A percentile compares a stretch with the other conserved stretches of the same genome.
phyloP scores from a whole-genome alignment of 2,888 invertebrate species.

The Trissolcus brochymenae region DNA sequence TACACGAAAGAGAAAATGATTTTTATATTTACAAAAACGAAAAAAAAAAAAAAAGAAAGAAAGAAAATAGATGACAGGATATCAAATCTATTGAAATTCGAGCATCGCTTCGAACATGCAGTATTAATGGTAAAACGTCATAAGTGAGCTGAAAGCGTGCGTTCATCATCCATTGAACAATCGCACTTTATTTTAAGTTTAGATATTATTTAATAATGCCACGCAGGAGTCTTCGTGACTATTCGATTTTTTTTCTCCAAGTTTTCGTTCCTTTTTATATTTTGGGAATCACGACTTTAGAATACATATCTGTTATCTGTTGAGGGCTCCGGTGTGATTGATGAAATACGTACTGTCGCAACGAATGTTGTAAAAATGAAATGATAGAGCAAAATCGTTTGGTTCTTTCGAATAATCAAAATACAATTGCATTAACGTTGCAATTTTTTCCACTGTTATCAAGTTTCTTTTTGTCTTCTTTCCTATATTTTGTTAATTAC shows the following conservation, averaged over 20 bases:
- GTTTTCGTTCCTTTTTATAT: neutral
- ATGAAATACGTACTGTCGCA: no score
- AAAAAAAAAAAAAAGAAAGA: neutral
- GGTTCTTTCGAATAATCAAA: no score
- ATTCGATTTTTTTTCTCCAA: neutral
- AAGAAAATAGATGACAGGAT: constrained; percentile 1
- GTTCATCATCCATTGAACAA: constrained; percentile 1
- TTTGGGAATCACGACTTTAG: neutral
- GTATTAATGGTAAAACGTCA: constrained; percentile 71
- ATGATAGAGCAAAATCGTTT: no score
- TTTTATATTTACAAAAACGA: constrained; percentile 49
- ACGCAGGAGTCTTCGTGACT: neutral
- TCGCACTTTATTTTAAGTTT: constrained; percentile 21
- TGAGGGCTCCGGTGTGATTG: neutral
- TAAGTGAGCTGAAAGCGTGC: constrained; percentile 55
- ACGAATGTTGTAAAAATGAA: no score
- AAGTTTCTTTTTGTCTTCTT: neutral
- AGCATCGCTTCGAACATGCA: constrained; percentile 60
- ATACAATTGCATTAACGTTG: no score
- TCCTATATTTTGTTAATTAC: constrained; percentile 33
- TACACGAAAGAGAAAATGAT: constrained; percentile 40
- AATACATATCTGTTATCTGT: constrained; percentile 1
- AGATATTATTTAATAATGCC: neutral
- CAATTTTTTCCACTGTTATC: constrained; percentile 1
- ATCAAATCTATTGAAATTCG: constrained; percentile 45